These are phyloP conservation scores for Meteorus sp. DNA, from an alignment of 1,140 invertebrate species.

Conservation along the genomic window DNA sequence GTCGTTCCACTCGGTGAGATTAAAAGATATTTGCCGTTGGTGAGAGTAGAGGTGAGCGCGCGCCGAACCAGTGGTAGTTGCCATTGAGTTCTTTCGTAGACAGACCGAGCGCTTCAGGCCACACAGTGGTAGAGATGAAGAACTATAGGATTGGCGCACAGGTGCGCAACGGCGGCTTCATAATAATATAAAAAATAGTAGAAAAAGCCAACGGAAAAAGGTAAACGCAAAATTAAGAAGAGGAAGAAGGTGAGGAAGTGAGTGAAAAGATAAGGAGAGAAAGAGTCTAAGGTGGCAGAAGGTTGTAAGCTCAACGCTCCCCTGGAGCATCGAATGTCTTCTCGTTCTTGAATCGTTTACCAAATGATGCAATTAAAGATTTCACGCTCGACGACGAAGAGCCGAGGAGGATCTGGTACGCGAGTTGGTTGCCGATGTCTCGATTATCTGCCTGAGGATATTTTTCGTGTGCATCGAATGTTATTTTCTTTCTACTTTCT, in stretches of 20 bases:
- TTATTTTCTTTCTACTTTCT: neutral
- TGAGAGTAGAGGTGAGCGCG: too few relatives aligned
- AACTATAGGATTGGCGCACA: too few relatives aligned
- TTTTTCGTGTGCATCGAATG: slow-evolving; percentile 18
- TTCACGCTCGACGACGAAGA: slow-evolving; percentile 14
- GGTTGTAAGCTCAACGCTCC: neutral
- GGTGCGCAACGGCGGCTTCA: too few relatives aligned
- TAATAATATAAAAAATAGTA: too few relatives aligned
- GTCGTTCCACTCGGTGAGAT: neutral
- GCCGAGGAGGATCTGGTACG: too few relatives aligned
- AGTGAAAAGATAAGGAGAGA: slow-evolving; percentile 8
- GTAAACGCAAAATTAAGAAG: too few relatives aligned
- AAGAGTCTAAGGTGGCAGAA: too few relatives aligned
- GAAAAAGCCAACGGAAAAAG: too few relatives aligned
- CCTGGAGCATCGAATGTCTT: neutral
- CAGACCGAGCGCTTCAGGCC: too few relatives aligned
- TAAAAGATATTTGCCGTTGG: neutral
- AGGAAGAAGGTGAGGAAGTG: neutral
- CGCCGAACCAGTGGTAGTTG: neutral
- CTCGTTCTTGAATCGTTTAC: slow-evolving; percentile 12
- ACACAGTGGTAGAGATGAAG: too few relatives aligned
- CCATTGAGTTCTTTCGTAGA: neutral
- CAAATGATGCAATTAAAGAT: slow-evolving; percentile 22
- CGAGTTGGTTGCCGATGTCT: slow-evolving; percentile 4
- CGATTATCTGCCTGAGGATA: slow-evolving; percentile 12